Evolutionary conservation across 2,797 vertebrate genomes (phyloP).

Genomic region (Spea hammondii): DNA sequence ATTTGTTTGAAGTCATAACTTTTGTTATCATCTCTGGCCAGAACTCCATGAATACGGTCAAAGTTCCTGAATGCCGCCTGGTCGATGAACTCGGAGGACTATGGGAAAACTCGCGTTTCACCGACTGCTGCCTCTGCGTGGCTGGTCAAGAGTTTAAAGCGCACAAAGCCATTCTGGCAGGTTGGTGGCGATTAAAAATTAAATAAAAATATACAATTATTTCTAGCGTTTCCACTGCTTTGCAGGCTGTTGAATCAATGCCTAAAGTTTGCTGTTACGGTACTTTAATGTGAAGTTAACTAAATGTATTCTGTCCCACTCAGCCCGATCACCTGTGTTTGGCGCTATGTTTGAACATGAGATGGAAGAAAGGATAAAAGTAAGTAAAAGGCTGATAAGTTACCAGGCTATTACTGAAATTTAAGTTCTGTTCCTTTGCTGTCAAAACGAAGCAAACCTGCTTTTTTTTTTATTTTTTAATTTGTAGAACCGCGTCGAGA

Average conservation of each 20-base stretch:
- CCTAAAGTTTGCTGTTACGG: no score
- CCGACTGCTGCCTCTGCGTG: constrained; percentile 94
- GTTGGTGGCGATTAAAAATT: constrained; percentile 58
- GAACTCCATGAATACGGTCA: constrained; percentile 99
- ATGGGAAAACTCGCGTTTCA: constrained; percentile 97
- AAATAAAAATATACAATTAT: background rate
- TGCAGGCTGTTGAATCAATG: background rate
- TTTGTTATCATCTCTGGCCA: constrained; percentile 83
- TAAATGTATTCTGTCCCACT: constrained; percentile 35
- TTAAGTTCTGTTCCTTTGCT: no score
- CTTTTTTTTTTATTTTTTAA: background rate
- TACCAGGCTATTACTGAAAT: no score
- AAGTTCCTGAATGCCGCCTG: constrained; percentile 94
- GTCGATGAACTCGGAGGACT: constrained; percentile 93
- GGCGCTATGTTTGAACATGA: constrained; percentile 92
- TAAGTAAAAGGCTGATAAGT: constrained; percentile 58
- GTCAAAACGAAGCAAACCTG: no score
- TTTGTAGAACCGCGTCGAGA: constrained; percentile 91
- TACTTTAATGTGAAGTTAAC: no score
- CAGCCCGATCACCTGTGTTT: constrained; percentile 93
- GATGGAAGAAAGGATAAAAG: constrained; percentile 91
- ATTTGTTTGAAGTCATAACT: no score
- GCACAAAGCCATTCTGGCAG: constrained; percentile 97
- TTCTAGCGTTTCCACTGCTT: background rate
- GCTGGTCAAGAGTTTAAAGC: constrained; percentile 97